Percentiles rank a stretch among this genome's conserved stretches.
Evolutionary conservation across 2,113 vertebrate species (phyloP).

Genomic region (Microtus ochrogaster): DNA sequence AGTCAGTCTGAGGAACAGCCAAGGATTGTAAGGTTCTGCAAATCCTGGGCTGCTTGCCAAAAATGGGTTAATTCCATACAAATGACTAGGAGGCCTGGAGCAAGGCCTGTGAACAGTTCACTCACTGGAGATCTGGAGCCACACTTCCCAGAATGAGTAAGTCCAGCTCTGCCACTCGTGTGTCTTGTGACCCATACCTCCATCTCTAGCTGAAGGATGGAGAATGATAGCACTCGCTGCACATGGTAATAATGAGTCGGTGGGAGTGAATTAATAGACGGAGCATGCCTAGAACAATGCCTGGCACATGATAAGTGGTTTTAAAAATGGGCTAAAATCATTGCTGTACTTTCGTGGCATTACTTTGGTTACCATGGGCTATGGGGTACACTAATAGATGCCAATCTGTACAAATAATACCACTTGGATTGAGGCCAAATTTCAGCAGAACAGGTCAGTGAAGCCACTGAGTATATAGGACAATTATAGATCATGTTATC

Average conservation of each 20-base stretch:
- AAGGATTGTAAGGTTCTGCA: conserved; percentile 2
- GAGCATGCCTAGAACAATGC: not conserved
- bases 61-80: conserved; percentile 38
- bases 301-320: not conserved
- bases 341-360: not conserved
- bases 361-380: not conserved
- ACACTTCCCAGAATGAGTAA: not conserved
- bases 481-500: not conserved
- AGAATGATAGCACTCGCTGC: not conserved
- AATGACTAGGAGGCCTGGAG: not conserved
- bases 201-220: not conserved
- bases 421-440: not conserved
- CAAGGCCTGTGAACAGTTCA: not conserved
- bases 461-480: not conserved
- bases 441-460: not conserved
- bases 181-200: not conserved
- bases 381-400: no score
- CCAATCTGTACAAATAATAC: not conserved
- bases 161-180: not conserved
- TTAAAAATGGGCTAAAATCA: not conserved
- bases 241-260: not conserved
- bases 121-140: not conserved
- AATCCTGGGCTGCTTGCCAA: conserved; percentile 42
- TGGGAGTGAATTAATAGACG: not conserved
- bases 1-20: conserved; percentile 22